These are phyloP conservation scores for Eidolon dupreanum DNA, from an alignment of 2,797 vertebrate genomes.

Conservation along the genomic window DNA sequence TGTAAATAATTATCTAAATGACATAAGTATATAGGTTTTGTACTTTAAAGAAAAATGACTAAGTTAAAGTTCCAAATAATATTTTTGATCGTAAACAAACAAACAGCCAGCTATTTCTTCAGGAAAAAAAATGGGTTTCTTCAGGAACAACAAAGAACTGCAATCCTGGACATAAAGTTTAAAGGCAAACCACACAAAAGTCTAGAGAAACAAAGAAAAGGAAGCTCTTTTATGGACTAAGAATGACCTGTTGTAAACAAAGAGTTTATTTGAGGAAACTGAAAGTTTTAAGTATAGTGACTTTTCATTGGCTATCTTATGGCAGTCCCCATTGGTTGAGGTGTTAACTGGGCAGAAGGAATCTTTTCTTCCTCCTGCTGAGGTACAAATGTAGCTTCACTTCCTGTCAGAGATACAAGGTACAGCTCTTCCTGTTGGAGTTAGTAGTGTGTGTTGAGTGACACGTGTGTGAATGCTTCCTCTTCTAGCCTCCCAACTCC, in stretches of 20 bases:
- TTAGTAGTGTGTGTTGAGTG: background rate
- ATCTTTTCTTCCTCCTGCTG: background rate
- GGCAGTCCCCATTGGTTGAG: background rate
- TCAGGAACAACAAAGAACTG: background rate
- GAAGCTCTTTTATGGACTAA: background rate
- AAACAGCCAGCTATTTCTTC: background rate
- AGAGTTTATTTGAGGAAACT: background rate
- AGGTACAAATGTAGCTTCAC: background rate
- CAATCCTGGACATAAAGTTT: too few species aligned
- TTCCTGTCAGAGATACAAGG: background rate
- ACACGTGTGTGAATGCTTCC: background rate
- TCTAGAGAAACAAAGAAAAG: background rate
- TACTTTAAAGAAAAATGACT: background rate
- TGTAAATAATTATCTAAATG: background rate
- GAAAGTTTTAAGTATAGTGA: background rate
- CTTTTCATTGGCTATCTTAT: background rate
- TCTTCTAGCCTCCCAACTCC: background rate
- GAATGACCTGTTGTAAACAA: background rate
- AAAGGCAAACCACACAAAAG: background rate
- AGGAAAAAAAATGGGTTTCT: background rate
- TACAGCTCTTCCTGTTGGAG: background rate
- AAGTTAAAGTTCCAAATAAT: background rate
- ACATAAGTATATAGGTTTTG: background rate
- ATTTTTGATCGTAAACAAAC: background rate
- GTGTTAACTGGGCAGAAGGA: background rate